Percentiles rank a stretch among this genome's conserved stretches.
phyloP scores from a whole-genome alignment of 92 coral and sea anemone genomes.

The Zoanthus gigantus region DNA sequence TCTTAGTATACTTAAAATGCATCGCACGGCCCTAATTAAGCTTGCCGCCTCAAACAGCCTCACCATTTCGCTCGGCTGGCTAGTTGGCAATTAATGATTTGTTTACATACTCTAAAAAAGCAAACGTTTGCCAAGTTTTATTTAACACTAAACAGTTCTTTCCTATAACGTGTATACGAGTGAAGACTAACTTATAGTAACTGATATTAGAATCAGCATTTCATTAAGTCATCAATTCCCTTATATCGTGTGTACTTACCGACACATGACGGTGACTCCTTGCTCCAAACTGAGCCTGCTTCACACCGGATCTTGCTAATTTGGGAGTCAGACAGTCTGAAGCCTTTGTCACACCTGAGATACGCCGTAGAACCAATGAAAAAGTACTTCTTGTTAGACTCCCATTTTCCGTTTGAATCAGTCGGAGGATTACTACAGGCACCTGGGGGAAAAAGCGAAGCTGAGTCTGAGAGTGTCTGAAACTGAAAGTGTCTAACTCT shows the following conservation, averaged over 20 bases:
- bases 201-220: neutral
- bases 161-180: too few species aligned
- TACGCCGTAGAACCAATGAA: constrained; percentile 56
- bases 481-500: too few species aligned
- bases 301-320: constrained; percentile 62
- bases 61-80: too few species aligned
- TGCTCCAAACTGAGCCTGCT: constrained; percentile 55
- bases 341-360: constrained; percentile 70
- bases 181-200: too few species aligned
- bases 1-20: too few species aligned
- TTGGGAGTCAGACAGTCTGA: constrained; percentile 36
- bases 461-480: neutral
- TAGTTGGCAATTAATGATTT: too few species aligned
- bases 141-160: too few species aligned
- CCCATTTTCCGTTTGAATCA: constrained; percentile 65
- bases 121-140: too few species aligned
- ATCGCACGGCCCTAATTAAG: too few species aligned
- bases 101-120: too few species aligned
- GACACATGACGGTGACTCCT: constrained; percentile 61
- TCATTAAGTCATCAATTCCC: neutral
- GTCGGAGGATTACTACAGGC: constrained; percentile 64
- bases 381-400: constrained; percentile 59
- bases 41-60: too few species aligned
- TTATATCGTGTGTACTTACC: constrained; percentile 54
- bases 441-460: constrained; percentile 44